Conservation (phyloP, 2,113 vertebrate genomes). For the Pleuronectes platessa region DNA sequence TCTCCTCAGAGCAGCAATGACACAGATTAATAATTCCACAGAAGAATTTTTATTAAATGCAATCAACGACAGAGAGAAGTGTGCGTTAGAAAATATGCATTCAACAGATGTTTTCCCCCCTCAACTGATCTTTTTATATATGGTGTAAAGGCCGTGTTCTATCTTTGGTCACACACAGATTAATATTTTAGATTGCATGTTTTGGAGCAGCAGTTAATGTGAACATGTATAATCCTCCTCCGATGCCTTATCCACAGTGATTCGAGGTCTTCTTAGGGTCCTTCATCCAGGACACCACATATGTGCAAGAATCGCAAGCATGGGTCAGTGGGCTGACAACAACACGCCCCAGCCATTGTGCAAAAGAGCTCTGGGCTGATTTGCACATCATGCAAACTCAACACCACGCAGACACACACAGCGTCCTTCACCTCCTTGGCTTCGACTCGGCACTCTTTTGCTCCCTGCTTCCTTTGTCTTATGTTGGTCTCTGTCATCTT, state of each 20-base stretch:
- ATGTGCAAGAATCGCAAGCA: conserved; percentile 52
- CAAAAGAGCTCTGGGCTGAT: conserved; percentile 63
- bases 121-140: not conserved
- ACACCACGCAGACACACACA: conserved; percentile 26
- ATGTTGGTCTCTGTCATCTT: conserved; percentile 34
- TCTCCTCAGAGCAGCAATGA: not conserved
- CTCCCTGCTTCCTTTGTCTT: conserved; percentile 14
- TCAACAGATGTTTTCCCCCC: not conserved
- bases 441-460: conserved; percentile 20
- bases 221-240: conserved; percentile 17
- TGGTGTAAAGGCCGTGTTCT: not conserved
- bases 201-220: conserved; percentile 6
- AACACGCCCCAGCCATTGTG: conserved; percentile 50
- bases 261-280: conserved; percentile 25
- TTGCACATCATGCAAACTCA: conserved; percentile 51
- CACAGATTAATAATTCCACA: not conserved
- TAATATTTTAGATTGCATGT: conserved; percentile 46
- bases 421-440: conserved; percentile 43
- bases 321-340: conserved; percentile 68
- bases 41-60: not conserved
- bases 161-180: not conserved
- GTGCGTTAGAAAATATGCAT: not conserved
- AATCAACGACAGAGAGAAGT: not conserved
- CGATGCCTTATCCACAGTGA: conserved; percentile 5
- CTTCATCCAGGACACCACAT: conserved; percentile 37